Conservation (phyloP, 2,888 invertebrate genomes). For the Tenthredo livida region DNA sequence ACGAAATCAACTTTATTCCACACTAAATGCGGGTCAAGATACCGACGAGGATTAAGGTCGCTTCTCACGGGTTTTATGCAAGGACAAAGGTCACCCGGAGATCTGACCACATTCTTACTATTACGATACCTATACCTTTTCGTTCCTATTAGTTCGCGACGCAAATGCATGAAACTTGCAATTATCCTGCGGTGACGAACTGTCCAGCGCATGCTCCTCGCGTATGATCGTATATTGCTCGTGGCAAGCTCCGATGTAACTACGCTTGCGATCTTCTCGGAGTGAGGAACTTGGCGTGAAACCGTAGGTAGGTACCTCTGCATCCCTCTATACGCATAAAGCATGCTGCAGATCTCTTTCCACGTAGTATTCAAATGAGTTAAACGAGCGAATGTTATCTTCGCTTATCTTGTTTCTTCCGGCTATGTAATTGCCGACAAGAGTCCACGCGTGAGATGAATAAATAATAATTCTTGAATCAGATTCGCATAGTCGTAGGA, state of each 20-base stretch:
- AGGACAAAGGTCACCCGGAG: conserved; percentile 39
- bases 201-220: neutral
- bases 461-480: conserved; percentile 53
- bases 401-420: conserved; percentile 69
- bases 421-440: conserved; percentile 70
- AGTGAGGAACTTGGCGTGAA: neutral
- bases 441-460: conserved; percentile 64
- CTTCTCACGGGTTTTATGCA: conserved; percentile 45
- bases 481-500: conserved; percentile 18
- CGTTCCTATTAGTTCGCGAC: neutral
- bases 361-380: conserved; percentile 25
- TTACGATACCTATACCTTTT: conserved; percentile 4
- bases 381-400: conserved; percentile 39
- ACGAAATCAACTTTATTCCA: conserved; percentile 46
- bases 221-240: neutral
- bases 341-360: neutral
- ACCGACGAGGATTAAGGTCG: conserved; percentile 35
- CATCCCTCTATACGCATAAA: neutral
- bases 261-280: neutral
- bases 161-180: neutral
- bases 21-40: conserved; percentile 37
- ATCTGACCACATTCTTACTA: conserved; percentile 22
- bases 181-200: conserved; percentile 1
- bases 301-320: neutral
- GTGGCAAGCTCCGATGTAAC: neutral